These are phyloP conservation scores for Verasper variegatus DNA, from an alignment of 2,113 vertebrate genomes.

Conservation along the genomic window DNA sequence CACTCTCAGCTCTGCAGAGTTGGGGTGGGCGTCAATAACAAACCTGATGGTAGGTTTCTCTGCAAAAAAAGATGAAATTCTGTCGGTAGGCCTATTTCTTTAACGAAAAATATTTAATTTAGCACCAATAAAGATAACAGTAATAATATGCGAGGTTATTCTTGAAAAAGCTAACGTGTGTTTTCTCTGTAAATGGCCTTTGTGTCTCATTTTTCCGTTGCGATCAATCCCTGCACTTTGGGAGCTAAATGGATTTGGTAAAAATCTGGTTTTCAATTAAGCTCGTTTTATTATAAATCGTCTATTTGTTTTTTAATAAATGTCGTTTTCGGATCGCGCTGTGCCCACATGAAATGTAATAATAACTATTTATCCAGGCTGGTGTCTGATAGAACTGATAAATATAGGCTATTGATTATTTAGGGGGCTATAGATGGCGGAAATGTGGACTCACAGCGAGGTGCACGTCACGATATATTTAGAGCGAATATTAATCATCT, in stretches of 20 bases:
- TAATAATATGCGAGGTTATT: not conserved
- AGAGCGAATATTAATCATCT: constrained; percentile 68
- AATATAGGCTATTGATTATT: constrained; percentile 62
- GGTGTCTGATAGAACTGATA: constrained; percentile 49
- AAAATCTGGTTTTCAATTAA: constrained; percentile 43
- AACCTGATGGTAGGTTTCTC: constrained; percentile 83
- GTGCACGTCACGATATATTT: constrained; percentile 63
- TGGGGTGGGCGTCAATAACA: constrained; percentile 86
- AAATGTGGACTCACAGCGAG: constrained; percentile 44
- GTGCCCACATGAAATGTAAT: constrained; percentile 33
- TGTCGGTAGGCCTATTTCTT: constrained; percentile 64
- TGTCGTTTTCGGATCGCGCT: constrained; percentile 20
- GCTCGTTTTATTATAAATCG: constrained; percentile 9
- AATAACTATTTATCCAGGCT: constrained; percentile 13
- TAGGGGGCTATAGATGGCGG: constrained; percentile 35
- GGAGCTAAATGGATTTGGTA: constrained; percentile 25
- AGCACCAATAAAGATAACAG: constrained; percentile 26
- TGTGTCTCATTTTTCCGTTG: constrained; percentile 32
- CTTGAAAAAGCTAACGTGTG: constrained; percentile 19
- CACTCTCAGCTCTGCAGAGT: constrained; percentile 84
- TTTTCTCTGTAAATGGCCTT: constrained; percentile 47
- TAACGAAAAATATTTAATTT: constrained; percentile 35
- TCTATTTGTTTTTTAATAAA: not conserved
- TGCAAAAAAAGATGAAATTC: constrained; percentile 70
- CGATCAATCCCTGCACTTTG: constrained; percentile 43